A percentile compares a stretch with the other conserved stretches of the same genome.
These are phyloP conservation scores for Polypterus senegalus DNA, from an alignment of 2,113 vertebrate species.

Conservation along the genomic window DNA sequence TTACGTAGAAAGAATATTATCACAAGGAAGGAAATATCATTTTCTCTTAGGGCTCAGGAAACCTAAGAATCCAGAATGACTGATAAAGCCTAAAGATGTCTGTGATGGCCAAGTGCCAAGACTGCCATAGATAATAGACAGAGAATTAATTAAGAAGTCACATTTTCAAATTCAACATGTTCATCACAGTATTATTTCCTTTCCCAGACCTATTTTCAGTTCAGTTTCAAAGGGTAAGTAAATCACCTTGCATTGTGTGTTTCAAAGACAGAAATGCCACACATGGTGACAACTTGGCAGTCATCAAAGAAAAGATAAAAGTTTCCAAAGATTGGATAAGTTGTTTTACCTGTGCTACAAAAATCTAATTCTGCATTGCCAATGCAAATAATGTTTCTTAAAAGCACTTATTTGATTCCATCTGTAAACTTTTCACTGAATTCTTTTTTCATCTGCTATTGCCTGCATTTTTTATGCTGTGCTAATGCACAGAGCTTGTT, in stretches of 20 bases:
- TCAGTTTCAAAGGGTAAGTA: conserved; percentile 6
- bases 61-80: not conserved
- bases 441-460: too few relatives aligned
- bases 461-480: too few relatives aligned
- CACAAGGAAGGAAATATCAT: too few relatives aligned
- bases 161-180: not conserved
- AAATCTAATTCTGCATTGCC: not conserved
- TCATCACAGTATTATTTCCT: conserved; percentile 1
- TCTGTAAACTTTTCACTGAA: too few relatives aligned
- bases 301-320: conserved; percentile 1
- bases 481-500: too few relatives aligned
- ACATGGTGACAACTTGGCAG: conserved; percentile 2
- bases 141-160: conserved; percentile 2
- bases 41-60: too few relatives aligned
- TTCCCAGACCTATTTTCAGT: conserved; percentile 2
- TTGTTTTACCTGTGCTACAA: conserved; percentile 1
- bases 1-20: too few relatives aligned
- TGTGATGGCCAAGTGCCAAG: conserved; percentile 1
- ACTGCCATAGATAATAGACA: not conserved
- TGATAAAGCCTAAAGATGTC: not conserved
- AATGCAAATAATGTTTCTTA: not conserved
- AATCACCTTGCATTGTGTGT: conserved; percentile 4
- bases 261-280: not conserved
- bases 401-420: not conserved
- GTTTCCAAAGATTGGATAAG: not conserved